Evolutionary conservation across 1,140 invertebrate genomes (phyloP), one percentile per base, ranked within the genome.

Genomic region (Drosophila paulistorum): DNA sequence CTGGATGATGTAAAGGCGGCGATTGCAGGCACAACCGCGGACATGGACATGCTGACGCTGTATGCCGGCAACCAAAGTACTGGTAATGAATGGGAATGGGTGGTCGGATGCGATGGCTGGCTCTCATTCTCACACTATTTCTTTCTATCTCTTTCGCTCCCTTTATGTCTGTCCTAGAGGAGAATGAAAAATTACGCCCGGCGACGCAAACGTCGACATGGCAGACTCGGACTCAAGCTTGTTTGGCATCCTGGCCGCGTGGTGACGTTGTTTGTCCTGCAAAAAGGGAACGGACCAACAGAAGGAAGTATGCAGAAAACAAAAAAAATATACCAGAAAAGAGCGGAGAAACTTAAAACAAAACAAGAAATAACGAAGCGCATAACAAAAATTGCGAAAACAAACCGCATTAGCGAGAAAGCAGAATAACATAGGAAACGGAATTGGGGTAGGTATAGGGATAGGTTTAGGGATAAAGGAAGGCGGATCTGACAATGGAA

Each of bases 361-460:
- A 81, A 89, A 89, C 76, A 87, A 77, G 83, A 71, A 89, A 90
- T 89, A 89, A 89, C 77, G 77, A 90, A 89, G 84, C 74, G 48
- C 74, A 81, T 67, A 79, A 80, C 79, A 78, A 84, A 75, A 89
- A 72, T 77, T 57, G 72, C 57, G 76, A 87, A 78, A 80, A 84
- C 84, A 89, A 89, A 89, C 85, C 81, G 84, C 84, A 89, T 84
- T 89, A 90, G 84, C 70, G 74, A 87, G 41, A 57, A 65, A 59
- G 45, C 30, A 33, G 10, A 10, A 9, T 58, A 13, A 10, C 9
- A 62, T 58, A 64, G 55, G 37, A 60, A 3, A 23, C 9, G 26
- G 7, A 13, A 26, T 6, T 7, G 23, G 7, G 39, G 41, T 42
- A 37, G 26, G 26, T 35, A 58, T 45, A 14, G 42, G 13, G 45